Conservation (phyloP, 2,797 vertebrate species). For the Miichthys miiuy region DNA sequence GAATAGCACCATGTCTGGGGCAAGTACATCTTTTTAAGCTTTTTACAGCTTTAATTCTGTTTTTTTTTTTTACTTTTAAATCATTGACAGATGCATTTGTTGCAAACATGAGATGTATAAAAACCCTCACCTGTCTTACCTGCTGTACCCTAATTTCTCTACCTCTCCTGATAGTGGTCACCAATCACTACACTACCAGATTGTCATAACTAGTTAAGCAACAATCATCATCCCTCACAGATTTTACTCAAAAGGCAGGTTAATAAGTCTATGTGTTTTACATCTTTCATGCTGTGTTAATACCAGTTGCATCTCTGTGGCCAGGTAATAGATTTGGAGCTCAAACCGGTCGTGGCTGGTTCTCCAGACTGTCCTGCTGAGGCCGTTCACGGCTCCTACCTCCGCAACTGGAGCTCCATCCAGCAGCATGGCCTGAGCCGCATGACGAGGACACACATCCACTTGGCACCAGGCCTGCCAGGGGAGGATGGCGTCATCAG, state of each 20-base stretch:
- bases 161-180: not conserved
- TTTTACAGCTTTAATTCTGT: not conserved
- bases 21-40: not conserved
- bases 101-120: not conserved
- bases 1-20: not conserved
- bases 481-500: slow-evolving; percentile 86
- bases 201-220: not conserved
- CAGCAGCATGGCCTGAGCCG: slow-evolving; percentile 85
- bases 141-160: not conserved
- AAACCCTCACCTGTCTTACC: not conserved
- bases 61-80: not conserved
- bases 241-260: not conserved
- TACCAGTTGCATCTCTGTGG: slow-evolving; percentile 5
- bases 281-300: not conserved
- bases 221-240: not conserved
- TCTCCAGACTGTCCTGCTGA: slow-evolving; percentile 83
- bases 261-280: not conserved
- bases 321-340: slow-evolving; percentile 88
- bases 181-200: not conserved
- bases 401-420: slow-evolving; percentile 89
- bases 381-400: slow-evolving; percentile 91
- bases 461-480: slow-evolving; percentile 88
- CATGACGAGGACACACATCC: slow-evolving; percentile 90
- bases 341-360: slow-evolving; percentile 80
- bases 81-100: not conserved